Evolutionary conservation across 2,113 vertebrate species (phyloP).

Genomic region (Scalopus aquaticus): DNA sequence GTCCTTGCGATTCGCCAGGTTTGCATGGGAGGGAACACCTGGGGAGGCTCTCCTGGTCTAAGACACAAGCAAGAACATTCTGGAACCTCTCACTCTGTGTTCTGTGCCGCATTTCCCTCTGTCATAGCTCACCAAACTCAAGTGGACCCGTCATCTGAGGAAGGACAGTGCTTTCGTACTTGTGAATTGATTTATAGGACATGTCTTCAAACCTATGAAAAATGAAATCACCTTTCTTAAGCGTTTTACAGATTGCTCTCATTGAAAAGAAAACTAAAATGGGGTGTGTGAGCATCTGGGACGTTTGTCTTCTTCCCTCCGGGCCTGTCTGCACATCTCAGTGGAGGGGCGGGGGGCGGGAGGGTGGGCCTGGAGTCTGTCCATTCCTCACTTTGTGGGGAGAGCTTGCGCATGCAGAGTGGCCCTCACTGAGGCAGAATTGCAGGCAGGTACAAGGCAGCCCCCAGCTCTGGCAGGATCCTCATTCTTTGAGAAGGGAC

Average conservation of each 20-base stretch:
- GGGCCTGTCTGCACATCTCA: neutral
- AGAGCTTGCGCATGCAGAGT: too few species aligned
- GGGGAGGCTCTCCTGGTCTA: neutral
- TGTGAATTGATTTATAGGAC: neutral
- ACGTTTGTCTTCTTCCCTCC: accelerated
- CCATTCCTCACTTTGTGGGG: neutral
- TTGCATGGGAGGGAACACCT: too few species aligned
- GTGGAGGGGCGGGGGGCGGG: too few species aligned
- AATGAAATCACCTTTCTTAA: too few species aligned
- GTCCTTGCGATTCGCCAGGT: accelerated
- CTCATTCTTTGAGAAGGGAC: neutral
- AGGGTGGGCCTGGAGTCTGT: neutral
- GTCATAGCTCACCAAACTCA: neutral
- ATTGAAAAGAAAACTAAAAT: neutral
- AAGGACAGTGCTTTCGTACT: neutral
- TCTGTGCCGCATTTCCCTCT: neutral
- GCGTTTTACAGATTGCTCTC: neutral
- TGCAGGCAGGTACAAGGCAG: too few species aligned
- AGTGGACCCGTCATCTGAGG: neutral
- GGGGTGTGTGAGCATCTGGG: accelerated
- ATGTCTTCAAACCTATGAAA: neutral
- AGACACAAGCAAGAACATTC: neutral
- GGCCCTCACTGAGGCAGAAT: too few species aligned
- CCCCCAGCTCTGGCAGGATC: neutral
- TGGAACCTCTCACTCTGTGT: neutral